Conservation (phyloP, 35 echinoderm and acorn worm genomes). For the Amphiura filiformis region DNA sequence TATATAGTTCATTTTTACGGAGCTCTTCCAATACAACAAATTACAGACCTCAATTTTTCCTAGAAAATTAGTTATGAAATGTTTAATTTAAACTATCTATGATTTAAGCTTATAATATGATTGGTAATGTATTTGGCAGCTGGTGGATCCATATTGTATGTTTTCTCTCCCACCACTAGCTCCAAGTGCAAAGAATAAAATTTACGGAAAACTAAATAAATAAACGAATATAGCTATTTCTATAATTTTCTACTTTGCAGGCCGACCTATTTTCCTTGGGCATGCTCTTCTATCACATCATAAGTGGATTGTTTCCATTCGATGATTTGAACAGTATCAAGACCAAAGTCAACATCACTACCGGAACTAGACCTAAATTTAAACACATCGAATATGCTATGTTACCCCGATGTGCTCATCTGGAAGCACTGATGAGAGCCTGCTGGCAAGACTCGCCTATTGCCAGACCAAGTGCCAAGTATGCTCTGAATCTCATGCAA, state of each 20-base stretch:
- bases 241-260: slow-evolving; percentile 17
- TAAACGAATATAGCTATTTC: too few relatives aligned
- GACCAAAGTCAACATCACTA: slow-evolving; percentile 45
- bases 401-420: slow-evolving; percentile 33
- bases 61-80: too few relatives aligned
- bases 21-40: too few relatives aligned
- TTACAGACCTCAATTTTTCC: too few relatives aligned
- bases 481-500: background rate
- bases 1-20: too few relatives aligned
- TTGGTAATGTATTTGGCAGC: background rate
- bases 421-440: slow-evolving; percentile 40
- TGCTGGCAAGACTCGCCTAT: slow-evolving; percentile 47
- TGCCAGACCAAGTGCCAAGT: slow-evolving; percentile 15
- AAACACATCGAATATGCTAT: slow-evolving; percentile 33
- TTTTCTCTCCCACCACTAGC: background rate
- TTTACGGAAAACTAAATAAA: background rate
- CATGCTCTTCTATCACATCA: slow-evolving; percentile 67
- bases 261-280: slow-evolving; percentile 66
- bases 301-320: slow-evolving; percentile 45
- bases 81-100: too few relatives aligned
- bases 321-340: slow-evolving; percentile 45
- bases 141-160: too few relatives aligned
- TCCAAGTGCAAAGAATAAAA: background rate
- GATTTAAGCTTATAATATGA: background rate
- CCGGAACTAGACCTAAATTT: slow-evolving; percentile 45